Percentiles rank a stretch among this genome's conserved stretches.
Evolutionary conservation across 2,113 vertebrate genomes (phyloP).

Genomic region (Sceloporus tristichus): DNA sequence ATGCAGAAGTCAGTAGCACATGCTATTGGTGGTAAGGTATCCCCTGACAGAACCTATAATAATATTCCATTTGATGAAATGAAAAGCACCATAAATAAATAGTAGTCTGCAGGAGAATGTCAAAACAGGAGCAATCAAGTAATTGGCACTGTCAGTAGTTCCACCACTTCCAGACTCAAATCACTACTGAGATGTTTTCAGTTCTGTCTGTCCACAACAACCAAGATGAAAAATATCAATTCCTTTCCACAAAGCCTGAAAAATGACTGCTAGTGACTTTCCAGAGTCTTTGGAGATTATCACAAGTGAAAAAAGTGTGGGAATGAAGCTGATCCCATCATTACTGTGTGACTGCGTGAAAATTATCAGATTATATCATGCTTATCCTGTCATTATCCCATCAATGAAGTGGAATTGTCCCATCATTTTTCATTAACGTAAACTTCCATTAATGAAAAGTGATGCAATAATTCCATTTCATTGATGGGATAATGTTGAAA

Average conservation of each 20-base stretch:
- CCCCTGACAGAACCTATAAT: not conserved
- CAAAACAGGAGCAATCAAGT: not conserved
- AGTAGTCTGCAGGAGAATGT: not conserved
- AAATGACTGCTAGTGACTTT: not conserved
- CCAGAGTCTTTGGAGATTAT: too few species aligned
- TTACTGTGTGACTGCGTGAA: too few species aligned
- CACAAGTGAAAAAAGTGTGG: too few species aligned
- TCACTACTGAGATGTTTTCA: not conserved
- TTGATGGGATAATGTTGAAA: too few species aligned
- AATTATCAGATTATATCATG: too few species aligned
- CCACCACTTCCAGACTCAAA: not conserved
- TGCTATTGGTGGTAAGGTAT: not conserved
- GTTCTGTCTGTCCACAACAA: not conserved
- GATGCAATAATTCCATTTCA: too few species aligned
- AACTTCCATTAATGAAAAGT: too few species aligned
- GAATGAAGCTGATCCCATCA: too few species aligned
- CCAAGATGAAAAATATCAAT: not conserved
- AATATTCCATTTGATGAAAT: not conserved
- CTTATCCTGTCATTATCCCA: too few species aligned
- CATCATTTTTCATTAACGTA: too few species aligned
- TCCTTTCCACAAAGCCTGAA: not conserved
- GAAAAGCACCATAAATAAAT: not conserved
- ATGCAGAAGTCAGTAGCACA: not conserved
- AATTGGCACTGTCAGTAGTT: not conserved
- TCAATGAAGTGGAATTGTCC: too few species aligned